Percentiles rank a stretch among this genome's conserved stretches.
These are phyloP conservation scores for Micromys minutus DNA, from an alignment of 2,113 vertebrate species.

Conservation along the genomic window DNA sequence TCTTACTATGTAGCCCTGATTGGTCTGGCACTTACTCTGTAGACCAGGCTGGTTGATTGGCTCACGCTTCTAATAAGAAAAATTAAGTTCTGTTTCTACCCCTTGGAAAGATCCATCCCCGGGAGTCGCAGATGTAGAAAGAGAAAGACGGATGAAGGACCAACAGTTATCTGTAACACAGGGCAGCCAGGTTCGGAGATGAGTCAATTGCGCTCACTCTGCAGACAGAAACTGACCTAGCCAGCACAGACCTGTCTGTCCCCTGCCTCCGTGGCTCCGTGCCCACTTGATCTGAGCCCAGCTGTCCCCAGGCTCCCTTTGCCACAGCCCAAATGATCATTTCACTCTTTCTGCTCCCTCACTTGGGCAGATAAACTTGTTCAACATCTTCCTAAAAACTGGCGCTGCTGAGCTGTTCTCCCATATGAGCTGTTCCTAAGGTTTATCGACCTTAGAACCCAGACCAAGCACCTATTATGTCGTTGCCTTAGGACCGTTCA, in stretches of 20 bases:
- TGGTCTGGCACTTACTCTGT: not conserved
- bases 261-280: not conserved
- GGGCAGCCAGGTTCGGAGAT: fast-evolving
- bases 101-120: not conserved
- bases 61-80: not conserved
- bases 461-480: not conserved
- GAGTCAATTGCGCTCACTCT: fast-evolving
- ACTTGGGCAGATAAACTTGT: too few species aligned
- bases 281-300: too few species aligned
- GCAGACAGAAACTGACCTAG: not conserved
- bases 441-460: not conserved
- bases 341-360: not conserved
- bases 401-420: not conserved
- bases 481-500: not conserved
- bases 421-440: not conserved
- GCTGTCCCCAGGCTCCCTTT: fast-evolving
- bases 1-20: not conserved
- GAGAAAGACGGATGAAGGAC: fast-evolving
- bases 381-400: not conserved
- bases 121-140: fast-evolving
- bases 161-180: fast-evolving
- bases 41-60: not conserved
- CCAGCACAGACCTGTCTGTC: fast-evolving
- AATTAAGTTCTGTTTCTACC: not conserved
- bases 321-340: not conserved